Evolutionary conservation across 1,140 invertebrate genomes (phyloP), one percentile per base, ranked within the genome.

Genomic region (Conus betulinus): DNA sequence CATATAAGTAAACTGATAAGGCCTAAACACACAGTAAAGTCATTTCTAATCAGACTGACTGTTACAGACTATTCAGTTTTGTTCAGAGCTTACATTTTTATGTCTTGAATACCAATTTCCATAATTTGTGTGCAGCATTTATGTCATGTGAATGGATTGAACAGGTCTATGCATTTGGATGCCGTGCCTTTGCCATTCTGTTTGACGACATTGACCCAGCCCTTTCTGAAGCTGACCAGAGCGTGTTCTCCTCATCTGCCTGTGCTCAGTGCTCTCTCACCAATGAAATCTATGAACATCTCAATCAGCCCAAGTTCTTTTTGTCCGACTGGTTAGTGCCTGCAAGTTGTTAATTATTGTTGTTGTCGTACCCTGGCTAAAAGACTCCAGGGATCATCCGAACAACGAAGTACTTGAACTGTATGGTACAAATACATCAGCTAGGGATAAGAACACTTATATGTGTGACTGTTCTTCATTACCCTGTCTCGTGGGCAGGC

Each of bases 121-220:
- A 11, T 27, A 7, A 39, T 10, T 13, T 51, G 76, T 27, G 10
- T 39, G 39, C 25, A 27, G 7, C 27, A 27, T 78, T 27, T 25
- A 51, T 78, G 0, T 78, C 7, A 51, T 25, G 39, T 39, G 25
- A 78, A 8, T 27, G 76, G 7, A 25, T 78, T 78, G 10, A 25
- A 39, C 89, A 97, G 96, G 98, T 99, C 1, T 97, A 97, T 57
- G 98, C 98, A 91, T 98, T 99, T 96, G 99, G 99, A 15, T 99
- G 99, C 95, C 97, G 96, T 84, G 98, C 98, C 15, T 99, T 99
- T 96, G 98, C 99, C 11, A 95, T 99, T 20, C 96, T 99, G 0
- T 99, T 99, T 95, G 99, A 99, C 95, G 99, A 99, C 93, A 99
- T 99, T 94, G 99, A 99, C 93, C 97, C 98, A 0, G 98, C 99